Base-by-base conservation (phyloP, 2,113 vertebrate genomes). In the Dolichotis patagonum region DNA sequence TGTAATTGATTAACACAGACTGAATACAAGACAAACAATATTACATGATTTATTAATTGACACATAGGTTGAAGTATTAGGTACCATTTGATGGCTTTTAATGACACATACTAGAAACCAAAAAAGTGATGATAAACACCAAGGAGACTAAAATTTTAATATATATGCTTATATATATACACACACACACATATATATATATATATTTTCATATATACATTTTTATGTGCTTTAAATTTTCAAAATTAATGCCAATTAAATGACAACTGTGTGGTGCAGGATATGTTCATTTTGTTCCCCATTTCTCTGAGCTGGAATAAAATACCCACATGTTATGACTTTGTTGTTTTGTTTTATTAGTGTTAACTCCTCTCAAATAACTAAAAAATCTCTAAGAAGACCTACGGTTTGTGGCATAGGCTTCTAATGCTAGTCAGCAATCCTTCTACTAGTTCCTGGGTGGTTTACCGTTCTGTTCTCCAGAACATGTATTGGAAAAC, bases 271-370 rank as follows among this genome's bases (percentile, higher is more conserved):
- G 28, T 97, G 43, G 62, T 11, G 10, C 94, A 86, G 60, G n/a
- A 54, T 94, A 28, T 92, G 2, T 85, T 67, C 43, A 14, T 35
- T 38, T 65, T 46, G n/a, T 38, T 85, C 92, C 78, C n/a, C 14
- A 85, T 86, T 93, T 88, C 12, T 13, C 54, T 75, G 67, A 83
- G 16, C 56, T 97, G 67, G 26, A 97, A 97, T 97, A 97, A 97
- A 98, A 84, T 93, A 96, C 54, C 7, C 73, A 60, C 88, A 84
- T 91, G 94, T 96, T 95, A 81, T 93, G 80, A 56, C 54, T 93
- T 91, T 82, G 69, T 97, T 83, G 96, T 43, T 96, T 85, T 94
- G 71, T 84, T 96, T 97, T 77, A 84, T 95, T 96, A 83, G 77
- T 75, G 38, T 75, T 88, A 78, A 75, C 22, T 90, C 52, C 60